A percentile compares a stretch with the other conserved stretches of the same genome.
Conservation (phyloP, 1,140 invertebrate genomes). For the Lordiphosa collinella region DNA sequence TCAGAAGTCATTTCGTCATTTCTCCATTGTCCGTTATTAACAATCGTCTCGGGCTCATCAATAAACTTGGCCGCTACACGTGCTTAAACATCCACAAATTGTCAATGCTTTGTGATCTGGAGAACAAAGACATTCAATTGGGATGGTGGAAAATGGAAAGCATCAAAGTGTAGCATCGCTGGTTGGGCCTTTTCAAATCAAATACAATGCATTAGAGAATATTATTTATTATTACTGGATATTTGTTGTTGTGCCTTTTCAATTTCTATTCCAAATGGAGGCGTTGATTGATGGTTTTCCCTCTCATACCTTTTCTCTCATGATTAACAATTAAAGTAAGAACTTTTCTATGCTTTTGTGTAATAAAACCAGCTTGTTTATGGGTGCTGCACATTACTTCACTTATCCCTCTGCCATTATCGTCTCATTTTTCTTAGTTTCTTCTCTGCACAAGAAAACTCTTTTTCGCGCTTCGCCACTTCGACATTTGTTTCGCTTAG, state of each 20-base stretch:
- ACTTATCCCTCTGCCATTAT: slow-evolving; percentile 63
- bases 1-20: slow-evolving; percentile 26
- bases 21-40: slow-evolving; percentile 15
- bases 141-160: slow-evolving; percentile 10
- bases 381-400: slow-evolving; percentile 32
- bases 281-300: slow-evolving; percentile 23
- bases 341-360: slow-evolving; percentile 28
- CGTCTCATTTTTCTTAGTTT: slow-evolving; percentile 70
- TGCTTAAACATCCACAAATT: slow-evolving; percentile 31
- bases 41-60: slow-evolving; percentile 36
- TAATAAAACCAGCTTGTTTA: slow-evolving; percentile 49
- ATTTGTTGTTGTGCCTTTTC: slow-evolving; percentile 37
- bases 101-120: slow-evolving; percentile 28
- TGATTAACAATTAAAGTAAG: too few species aligned
- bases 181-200: slow-evolving; percentile 42
- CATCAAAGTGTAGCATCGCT: slow-evolving; percentile 8
- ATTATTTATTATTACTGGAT: slow-evolving; percentile 59
- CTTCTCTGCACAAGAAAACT: slow-evolving; percentile 31
- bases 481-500: slow-evolving; percentile 70
- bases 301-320: slow-evolving; percentile 3
- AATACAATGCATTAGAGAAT: slow-evolving; percentile 51
- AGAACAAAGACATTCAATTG: slow-evolving; percentile 35
- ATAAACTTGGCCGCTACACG: slow-evolving; percentile 52
- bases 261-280: slow-evolving; percentile 22
- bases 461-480: slow-evolving; percentile 63